Conservation (phyloP, 1,140 invertebrate genomes). For the Leptopilina boulardi region DNA sequence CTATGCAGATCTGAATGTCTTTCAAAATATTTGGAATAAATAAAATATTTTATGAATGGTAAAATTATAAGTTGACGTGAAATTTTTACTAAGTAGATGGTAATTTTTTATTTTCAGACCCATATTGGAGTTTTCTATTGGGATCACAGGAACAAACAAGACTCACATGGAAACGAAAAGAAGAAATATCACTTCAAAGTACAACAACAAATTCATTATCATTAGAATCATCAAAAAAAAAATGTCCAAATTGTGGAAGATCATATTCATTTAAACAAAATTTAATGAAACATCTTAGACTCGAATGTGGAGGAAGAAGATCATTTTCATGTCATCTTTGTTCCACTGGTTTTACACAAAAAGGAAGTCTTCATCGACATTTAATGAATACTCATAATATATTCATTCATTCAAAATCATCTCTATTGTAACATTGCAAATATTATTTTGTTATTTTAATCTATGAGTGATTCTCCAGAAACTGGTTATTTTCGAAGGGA, state of each 20-base stretch:
- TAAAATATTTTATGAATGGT: background rate
- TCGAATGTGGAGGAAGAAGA: constrained; percentile 72
- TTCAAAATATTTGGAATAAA: background rate
- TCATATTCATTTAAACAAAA: constrained; percentile 70
- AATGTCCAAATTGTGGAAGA: constrained; percentile 69
- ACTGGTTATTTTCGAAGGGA: too few relatives aligned
- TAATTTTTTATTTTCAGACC: constrained; percentile 11
- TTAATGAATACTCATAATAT: constrained; percentile 38
- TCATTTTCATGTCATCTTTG: constrained; percentile 69
- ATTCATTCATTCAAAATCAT: background rate
- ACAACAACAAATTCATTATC: background rate
- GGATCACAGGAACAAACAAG: background rate
- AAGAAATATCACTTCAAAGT: background rate
- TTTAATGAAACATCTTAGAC: constrained; percentile 70
- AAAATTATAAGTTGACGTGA: background rate
- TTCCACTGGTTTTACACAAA: constrained; percentile 64
- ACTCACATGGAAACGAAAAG: background rate
- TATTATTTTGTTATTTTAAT: background rate
- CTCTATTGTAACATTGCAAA: background rate
- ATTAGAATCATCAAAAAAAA: background rate
- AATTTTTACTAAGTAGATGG: background rate
- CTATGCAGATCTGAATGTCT: too few relatives aligned
- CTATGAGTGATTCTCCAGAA: too few relatives aligned
- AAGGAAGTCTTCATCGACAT: constrained; percentile 64
- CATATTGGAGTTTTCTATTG: background rate